Percentiles rank a stretch among this genome's conserved stretches.
Conservation (phyloP, 1,140 invertebrate species). For the Drosophila leontia region DNA sequence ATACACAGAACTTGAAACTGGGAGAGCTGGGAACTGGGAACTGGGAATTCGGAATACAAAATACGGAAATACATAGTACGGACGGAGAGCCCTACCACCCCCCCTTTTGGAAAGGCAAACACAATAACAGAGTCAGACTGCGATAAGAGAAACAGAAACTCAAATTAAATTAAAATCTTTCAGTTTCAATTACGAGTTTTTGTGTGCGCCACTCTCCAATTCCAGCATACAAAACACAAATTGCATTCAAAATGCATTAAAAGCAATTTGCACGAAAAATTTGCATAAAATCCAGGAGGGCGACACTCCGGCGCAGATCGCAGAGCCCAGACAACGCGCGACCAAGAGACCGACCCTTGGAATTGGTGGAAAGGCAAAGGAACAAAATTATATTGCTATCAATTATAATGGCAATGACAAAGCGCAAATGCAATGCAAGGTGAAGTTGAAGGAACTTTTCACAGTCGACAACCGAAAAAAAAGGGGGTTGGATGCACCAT, state of each 20-base stretch:
- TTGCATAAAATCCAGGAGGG: constrained; percentile 68
- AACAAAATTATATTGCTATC: constrained; percentile 78
- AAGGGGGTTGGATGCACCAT: constrained; percentile 3
- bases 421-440: constrained; percentile 73
- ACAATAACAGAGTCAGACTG: constrained; percentile 55
- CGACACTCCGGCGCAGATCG: neutral
- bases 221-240: constrained; percentile 82
- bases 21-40: constrained; percentile 11
- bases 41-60: constrained; percentile 18
- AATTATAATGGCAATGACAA: constrained; percentile 84
- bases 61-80: constrained; percentile 6
- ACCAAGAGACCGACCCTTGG: neutral
- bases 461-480: constrained; percentile 5
- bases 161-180: constrained; percentile 84
- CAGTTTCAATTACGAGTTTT: constrained; percentile 84
- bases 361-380: constrained; percentile 25
- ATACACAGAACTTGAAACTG: constrained; percentile 37
- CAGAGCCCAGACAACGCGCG: neutral
- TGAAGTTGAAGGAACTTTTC: constrained; percentile 64
- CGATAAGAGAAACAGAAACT: constrained; percentile 81
- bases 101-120: constrained; percentile 28
- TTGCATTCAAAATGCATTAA: constrained; percentile 84
- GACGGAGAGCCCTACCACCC: neutral
- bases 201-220: constrained; percentile 78
- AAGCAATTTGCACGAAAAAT: constrained; percentile 82